Conservation (phyloP, 1,140 invertebrate genomes). For the Phenacoccus solenopsis region DNA sequence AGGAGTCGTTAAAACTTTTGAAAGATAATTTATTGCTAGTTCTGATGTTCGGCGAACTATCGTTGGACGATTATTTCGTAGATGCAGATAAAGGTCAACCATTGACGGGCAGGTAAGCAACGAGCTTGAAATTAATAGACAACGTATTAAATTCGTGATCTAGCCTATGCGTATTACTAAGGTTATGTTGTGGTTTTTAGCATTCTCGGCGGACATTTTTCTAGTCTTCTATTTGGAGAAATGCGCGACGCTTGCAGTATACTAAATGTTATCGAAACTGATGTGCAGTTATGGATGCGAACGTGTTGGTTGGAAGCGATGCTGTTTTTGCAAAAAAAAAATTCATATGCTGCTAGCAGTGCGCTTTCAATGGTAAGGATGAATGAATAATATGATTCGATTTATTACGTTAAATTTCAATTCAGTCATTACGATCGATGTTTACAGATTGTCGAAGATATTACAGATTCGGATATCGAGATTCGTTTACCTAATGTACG, state of each 20-base stretch:
- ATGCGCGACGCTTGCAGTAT: constrained; percentile 19
- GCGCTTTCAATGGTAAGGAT: constrained; percentile 13
- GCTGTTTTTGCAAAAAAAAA: constrained; percentile 25
- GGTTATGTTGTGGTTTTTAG: constrained; percentile 20
- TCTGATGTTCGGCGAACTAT: constrained; percentile 48
- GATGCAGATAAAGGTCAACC: constrained; percentile 24
- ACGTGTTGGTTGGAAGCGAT: constrained; percentile 26
- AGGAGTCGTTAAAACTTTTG: neutral
- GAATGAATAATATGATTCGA: neutral
- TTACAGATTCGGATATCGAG: constrained; percentile 30
- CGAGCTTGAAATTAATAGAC: too few species aligned
- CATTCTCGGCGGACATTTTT: constrained; percentile 26
- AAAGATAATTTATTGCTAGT: constrained; percentile 25
- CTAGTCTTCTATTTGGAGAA: constrained; percentile 24
- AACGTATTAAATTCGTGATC: too few species aligned
- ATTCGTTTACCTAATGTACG: constrained; percentile 40
- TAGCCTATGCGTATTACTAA: too few species aligned
- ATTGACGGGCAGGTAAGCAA: neutral
- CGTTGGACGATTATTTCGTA: constrained; percentile 41
- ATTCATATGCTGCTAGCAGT: constrained; percentile 21
- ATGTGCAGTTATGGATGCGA: constrained; percentile 18
- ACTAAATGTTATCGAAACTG: constrained; percentile 20
- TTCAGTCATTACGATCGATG: neutral
- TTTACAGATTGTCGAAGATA: constrained; percentile 32
- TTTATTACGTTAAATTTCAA: neutral